phyloP scores from a whole-genome alignment of 37 sponge, comb jelly and placozoan genomes.

The Lycopodina hypogea region DNA sequence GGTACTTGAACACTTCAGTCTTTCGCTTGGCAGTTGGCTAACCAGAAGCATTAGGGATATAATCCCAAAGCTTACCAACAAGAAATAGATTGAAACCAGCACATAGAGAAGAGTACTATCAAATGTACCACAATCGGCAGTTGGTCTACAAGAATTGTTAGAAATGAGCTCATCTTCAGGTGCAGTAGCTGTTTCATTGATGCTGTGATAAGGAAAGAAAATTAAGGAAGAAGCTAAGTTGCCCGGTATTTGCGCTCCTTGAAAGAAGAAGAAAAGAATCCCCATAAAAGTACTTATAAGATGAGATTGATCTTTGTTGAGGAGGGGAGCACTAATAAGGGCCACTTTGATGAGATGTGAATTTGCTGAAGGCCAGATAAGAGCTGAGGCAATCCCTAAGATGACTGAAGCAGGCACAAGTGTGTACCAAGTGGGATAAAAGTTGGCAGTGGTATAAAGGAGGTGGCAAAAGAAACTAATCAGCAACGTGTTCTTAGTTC shows the following conservation, averaged over 20 bases:
- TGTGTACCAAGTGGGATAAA: constrained; percentile 68
- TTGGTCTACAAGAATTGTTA: not conserved
- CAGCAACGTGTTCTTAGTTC: constrained; percentile 38
- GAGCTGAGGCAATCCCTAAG: constrained; percentile 55
- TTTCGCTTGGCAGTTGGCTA: constrained; percentile 18
- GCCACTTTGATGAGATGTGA: constrained; percentile 38
- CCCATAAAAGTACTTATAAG: constrained; percentile 32
- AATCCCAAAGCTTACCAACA: constrained; percentile 26
- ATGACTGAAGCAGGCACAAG: constrained; percentile 61
- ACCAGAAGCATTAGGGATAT: constrained; percentile 1
- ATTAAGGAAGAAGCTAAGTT: constrained; percentile 45
- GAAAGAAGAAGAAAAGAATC: constrained; percentile 23
- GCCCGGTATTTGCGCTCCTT: constrained; percentile 25
- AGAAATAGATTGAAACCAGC: constrained; percentile 37
- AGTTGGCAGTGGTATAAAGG: constrained; percentile 48
- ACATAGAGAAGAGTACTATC: constrained; percentile 16
- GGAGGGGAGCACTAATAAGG: constrained; percentile 12
- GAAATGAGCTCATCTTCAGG: not conserved
- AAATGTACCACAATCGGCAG: not conserved
- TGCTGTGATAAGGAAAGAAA: constrained; percentile 13
- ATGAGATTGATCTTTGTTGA: not conserved
- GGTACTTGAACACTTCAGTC: not conserved
- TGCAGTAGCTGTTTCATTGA: not conserved
- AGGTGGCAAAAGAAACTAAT: constrained; percentile 24
- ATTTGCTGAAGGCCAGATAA: constrained; percentile 42